A percentile compares a stretch with the other conserved stretches of the same genome.
Evolutionary conservation across 2,888 invertebrate genomes (phyloP).

Genomic region (Eumerus sabulonum): DNA sequence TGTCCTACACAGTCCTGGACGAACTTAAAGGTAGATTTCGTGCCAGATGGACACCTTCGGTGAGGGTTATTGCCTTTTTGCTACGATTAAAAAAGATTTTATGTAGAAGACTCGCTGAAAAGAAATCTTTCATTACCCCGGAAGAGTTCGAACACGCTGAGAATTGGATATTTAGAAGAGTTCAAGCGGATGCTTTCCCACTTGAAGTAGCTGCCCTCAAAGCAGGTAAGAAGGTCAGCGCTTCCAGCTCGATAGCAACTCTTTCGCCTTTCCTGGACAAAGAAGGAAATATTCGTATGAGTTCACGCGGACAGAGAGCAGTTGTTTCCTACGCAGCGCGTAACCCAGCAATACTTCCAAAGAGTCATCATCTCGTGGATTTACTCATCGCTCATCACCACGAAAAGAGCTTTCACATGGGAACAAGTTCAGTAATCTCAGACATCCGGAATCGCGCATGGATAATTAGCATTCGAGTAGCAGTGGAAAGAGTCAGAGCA

Average conservation of each 20-base stretch:
- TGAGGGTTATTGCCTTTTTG: neutral
- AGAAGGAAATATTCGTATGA: neutral
- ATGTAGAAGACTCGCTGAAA: neutral
- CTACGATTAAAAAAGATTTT: neutral
- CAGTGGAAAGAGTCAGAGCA: neutral
- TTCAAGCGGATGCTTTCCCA: neutral
- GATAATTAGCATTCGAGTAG: neutral
- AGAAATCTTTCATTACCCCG: neutral
- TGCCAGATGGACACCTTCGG: neutral
- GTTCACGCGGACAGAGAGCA: neutral
- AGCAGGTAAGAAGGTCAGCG: neutral
- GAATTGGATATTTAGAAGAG: neutral
- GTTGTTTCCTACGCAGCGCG: no score
- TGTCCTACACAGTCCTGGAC: neutral
- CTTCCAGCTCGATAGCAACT: neutral
- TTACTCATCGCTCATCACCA: neutral
- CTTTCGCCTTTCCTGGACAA: neutral
- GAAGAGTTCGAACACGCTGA: neutral
- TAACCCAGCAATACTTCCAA: no score
- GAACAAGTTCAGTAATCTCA: neutral
- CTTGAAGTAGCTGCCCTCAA: neutral
- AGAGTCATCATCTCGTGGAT: neutral
- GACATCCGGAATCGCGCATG: neutral
- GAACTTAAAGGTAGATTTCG: neutral
- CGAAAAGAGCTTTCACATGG: neutral